These are phyloP conservation scores for Neoarius graeffei DNA, from an alignment of 2,113 vertebrate genomes.

Conservation along the genomic window DNA sequence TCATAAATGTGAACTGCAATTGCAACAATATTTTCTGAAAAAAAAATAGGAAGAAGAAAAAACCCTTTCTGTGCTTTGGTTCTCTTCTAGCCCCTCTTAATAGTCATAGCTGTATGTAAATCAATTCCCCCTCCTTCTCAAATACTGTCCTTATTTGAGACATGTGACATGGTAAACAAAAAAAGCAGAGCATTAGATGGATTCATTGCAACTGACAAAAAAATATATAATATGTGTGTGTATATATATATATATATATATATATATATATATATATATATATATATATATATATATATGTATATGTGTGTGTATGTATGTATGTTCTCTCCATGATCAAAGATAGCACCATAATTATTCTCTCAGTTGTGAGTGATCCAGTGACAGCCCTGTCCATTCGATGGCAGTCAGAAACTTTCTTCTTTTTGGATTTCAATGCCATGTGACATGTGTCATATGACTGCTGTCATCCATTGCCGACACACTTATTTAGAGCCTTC, in stretches of 20 bases:
- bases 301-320: too few species aligned
- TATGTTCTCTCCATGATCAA: constrained; percentile 32
- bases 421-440: neutral
- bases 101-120: neutral
- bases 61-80: neutral
- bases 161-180: neutral
- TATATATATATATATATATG: too few species aligned
- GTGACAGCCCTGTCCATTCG: constrained; percentile 22
- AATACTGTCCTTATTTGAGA: neutral
- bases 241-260: too few species aligned
- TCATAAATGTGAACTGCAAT: neutral
- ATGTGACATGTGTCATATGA: constrained; percentile 2
- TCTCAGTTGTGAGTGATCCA: constrained; percentile 34
- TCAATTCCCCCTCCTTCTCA: neutral
- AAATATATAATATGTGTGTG: neutral
- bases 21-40: neutral
- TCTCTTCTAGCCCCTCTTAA: neutral
- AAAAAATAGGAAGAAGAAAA: neutral
- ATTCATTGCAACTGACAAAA: neutral
- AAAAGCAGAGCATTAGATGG: neutral
- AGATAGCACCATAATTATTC: constrained; percentile 41
- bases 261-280: neutral
- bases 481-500: constrained; percentile 12
- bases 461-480: neutral
- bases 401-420: constrained; percentile 10